These are phyloP conservation scores for Saccostrea glomerata DNA, from an alignment of 1,140 invertebrate genomes.

Conservation along the genomic window DNA sequence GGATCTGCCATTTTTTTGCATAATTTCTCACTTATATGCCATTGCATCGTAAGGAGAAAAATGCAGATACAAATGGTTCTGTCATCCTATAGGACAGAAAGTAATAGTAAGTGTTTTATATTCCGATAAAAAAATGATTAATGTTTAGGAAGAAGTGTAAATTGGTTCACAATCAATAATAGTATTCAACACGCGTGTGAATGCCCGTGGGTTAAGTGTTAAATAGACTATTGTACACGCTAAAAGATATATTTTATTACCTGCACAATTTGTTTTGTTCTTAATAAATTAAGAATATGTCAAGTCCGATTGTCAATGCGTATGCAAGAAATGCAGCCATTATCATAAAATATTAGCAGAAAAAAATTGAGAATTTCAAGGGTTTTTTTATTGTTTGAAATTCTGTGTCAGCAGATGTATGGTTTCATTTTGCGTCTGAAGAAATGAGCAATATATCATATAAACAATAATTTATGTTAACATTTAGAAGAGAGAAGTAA, in stretches of 20 bases:
- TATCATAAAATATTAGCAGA: not conserved
- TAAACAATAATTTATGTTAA: not conserved
- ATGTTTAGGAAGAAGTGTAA: not conserved
- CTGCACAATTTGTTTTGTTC: not conserved
- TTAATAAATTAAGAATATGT: not conserved
- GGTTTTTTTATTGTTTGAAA: not conserved
- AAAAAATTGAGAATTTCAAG: no score
- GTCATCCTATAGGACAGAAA: not conserved
- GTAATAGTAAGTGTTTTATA: not conserved
- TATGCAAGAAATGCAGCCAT: not conserved
- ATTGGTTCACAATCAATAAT: constrained; percentile 25
- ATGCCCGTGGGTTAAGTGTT: not conserved
- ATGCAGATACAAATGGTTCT: not conserved
- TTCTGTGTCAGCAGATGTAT: not conserved
- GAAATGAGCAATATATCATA: not conserved
- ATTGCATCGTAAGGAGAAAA: not conserved
- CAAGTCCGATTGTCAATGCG: not conserved
- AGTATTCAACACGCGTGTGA: not conserved
- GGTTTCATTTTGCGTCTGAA: not conserved
- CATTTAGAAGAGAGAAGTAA: not conserved
- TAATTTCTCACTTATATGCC: constrained; percentile 1
- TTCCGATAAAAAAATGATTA: not conserved
- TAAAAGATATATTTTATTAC: constrained; percentile 35
- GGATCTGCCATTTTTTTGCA: not conserved
- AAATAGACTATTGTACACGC: not conserved